phyloP scores from a whole-genome alignment of 2,113 vertebrate species.

The Empidonax alnorum region DNA sequence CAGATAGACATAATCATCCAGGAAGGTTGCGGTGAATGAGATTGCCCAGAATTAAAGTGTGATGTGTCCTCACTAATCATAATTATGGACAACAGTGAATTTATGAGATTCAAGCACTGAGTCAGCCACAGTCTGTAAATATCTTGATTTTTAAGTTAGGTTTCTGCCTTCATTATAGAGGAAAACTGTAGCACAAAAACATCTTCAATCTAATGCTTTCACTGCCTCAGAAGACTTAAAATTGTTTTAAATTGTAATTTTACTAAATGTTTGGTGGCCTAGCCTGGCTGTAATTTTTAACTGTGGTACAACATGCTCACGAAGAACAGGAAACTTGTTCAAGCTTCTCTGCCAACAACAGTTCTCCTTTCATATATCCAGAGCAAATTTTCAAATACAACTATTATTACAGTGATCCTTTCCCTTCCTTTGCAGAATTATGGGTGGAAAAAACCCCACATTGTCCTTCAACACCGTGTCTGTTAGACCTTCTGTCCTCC shows the following conservation, averaged over 20 bases:
- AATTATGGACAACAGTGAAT: neutral
- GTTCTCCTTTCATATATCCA: neutral
- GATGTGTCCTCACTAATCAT: neutral
- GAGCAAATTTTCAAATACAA: neutral
- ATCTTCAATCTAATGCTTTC: neutral
- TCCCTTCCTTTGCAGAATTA: neutral
- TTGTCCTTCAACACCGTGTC: neutral
- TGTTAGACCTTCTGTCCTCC: neutral
- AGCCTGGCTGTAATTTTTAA: neutral
- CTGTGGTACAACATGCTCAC: neutral
- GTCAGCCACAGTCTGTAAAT: rapidly evolving
- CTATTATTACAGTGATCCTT: neutral
- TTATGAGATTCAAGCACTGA: neutral
- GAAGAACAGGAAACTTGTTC: neutral
- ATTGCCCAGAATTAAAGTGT: neutral
- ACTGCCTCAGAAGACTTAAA: neutral
- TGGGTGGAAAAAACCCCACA: neutral
- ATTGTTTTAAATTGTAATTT: neutral
- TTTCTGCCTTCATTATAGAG: neutral
- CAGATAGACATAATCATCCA: neutral
- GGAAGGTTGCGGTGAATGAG: neutral
- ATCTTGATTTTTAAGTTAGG: neutral
- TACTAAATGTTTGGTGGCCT: neutral
- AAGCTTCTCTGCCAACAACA: neutral
- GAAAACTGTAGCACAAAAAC: neutral